Evolutionary conservation across 2,888 invertebrate species (phyloP).

Genomic region (Pristionchus exspectatus): DNA sequence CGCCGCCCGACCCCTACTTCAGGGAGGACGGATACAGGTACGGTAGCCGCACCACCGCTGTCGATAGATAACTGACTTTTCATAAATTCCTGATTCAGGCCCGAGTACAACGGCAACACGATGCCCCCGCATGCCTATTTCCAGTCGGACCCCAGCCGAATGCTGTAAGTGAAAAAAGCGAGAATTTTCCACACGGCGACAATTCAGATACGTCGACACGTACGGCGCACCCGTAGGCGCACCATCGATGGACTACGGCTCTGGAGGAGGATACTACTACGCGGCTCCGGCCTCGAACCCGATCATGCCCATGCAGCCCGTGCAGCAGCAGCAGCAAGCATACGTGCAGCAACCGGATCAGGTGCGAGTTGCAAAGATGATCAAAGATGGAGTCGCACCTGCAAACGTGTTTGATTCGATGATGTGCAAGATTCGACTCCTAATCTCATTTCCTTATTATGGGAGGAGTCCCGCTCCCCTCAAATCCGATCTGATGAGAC

Average conservation of each 20-base stretch:
- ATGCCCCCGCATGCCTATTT: not conserved
- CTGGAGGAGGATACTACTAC: conserved; percentile 14
- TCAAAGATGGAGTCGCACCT: not conserved
- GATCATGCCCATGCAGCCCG: not conserved
- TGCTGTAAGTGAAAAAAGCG: not conserved
- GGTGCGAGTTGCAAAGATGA: not conserved
- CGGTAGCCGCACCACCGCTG: too few relatives aligned
- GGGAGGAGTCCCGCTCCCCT: not conserved
- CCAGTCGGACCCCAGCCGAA: not conserved
- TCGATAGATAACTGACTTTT: not conserved
- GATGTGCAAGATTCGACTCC: not conserved
- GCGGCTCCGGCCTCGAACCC: conserved; percentile 20
- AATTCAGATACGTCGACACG: conserved; percentile 46
- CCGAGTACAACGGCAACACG: conserved; percentile 28
- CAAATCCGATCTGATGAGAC: not conserved
- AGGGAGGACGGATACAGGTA: conserved; percentile 17
- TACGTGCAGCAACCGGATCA: conserved; percentile 15
- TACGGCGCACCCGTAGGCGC: conserved; percentile 21
- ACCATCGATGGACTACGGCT: conserved; percentile 29
- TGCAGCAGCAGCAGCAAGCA: conserved; percentile 14
- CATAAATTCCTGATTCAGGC: not conserved
- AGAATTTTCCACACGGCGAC: not conserved
- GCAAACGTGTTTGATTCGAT: not conserved
- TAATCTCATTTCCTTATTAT: not conserved
- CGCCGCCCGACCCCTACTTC: conserved; percentile 40